A percentile compares a stretch with the other conserved stretches of the same genome.
Evolutionary conservation across 2,797 vertebrate genomes (phyloP).

Genomic region (Malacoraja senta): DNA sequence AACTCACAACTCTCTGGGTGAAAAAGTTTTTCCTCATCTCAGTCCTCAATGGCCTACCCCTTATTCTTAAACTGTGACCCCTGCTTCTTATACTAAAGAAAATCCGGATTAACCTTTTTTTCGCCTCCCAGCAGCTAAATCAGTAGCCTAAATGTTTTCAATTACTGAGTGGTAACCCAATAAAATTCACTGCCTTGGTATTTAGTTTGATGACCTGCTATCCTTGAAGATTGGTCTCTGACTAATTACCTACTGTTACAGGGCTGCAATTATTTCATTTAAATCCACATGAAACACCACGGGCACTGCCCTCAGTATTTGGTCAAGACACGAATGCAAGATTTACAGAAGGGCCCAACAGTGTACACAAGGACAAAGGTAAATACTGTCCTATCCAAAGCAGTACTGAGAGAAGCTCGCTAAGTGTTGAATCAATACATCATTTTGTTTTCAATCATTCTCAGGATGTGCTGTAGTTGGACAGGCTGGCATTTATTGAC

Average conservation of each 20-base stretch:
- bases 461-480: no score
- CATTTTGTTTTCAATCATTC: background rate
- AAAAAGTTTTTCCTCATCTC: no score
- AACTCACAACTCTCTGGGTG: no score
- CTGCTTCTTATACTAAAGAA: background rate
- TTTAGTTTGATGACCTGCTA: constrained; percentile 1
- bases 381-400: background rate
- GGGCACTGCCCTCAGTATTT: background rate
- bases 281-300: constrained; percentile 11
- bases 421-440: background rate
- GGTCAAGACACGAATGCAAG: constrained; percentile 14
- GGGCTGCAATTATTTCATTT: constrained; percentile 33
- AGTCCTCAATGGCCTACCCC: no score
- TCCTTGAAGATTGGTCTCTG: constrained; percentile 23
- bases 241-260: constrained; percentile 30
- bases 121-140: no score
- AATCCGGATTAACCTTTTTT: no score
- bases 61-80: no score
- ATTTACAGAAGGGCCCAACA: constrained; percentile 9
- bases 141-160: constrained; percentile 16
- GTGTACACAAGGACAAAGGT: constrained; percentile 28
- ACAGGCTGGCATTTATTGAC: no score
- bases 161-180: background rate
- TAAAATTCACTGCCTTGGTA: background rate
- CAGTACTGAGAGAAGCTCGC: no score